Base-by-base conservation (phyloP, 1,140 invertebrate species). In the Caerostris extrusa region DNA sequence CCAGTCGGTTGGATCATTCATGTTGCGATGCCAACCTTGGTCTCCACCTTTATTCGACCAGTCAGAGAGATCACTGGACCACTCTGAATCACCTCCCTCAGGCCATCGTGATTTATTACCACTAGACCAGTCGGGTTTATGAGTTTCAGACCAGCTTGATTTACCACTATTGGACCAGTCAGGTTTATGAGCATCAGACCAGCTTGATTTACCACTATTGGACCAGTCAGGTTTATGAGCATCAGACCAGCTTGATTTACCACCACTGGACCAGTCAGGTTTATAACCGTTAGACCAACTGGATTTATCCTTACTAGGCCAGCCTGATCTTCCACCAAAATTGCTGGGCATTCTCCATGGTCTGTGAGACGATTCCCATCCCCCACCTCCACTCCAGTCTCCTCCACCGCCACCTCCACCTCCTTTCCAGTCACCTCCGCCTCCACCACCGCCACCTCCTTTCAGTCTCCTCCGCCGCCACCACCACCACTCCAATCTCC, bases 321-420 rank as follows among this genome's bases (percentile, higher is more conserved):
- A 64, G 10, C 86, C 60, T 67, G 58, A 61, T 67, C 60, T 64
- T n/a, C 88, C 67, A 2, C 53, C 53, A 3, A 64, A 61, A 17
- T 91, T 77, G 55, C 69, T 81, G n/a, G 91, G 71, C 0, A 64
- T 17, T 34, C 17, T 56, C 83, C 83, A 93, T 7, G 58, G 17
- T 57, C 58, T 71, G n/a, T 87, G 91, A 17, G 91, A 69, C n/a
- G 82, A 85, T 87, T 93, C 91, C 91, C 91, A 93, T 12, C 91
- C 91, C 19, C 91, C 91, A 85, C 90, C 90, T 7, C 91, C 83
- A 50, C 91, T 55, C 55, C 61, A 55, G 12, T 50, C 60, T 69
- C 83, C 82, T 3, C 61, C 91, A 7, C 83, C 91, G 14, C 82
- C 91, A 71, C 90, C 81, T 3, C 34, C 12, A 2, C 64, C 53